Percentiles rank a stretch among this genome's conserved stretches.
Conservation (phyloP, 2,888 invertebrate genomes). For the Caenorhabditis afra region DNA sequence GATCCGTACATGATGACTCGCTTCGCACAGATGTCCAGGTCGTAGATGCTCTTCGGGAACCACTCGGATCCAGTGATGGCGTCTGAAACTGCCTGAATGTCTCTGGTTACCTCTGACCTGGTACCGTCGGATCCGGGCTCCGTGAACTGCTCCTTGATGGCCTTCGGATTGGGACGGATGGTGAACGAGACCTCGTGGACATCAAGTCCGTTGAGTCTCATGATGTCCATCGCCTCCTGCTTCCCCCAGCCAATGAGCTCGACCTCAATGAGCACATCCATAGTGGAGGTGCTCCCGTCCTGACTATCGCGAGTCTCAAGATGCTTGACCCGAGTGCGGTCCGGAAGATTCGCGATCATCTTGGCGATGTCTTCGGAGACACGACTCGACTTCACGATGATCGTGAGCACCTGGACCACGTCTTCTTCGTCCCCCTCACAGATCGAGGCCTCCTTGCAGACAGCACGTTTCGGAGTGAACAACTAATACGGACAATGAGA, state of each 20-base stretch:
- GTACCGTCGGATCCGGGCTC: conserved; percentile 78
- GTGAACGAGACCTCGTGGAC: conserved; percentile 76
- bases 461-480: conserved; percentile 35
- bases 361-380: conserved; percentile 66
- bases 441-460: conserved; percentile 45
- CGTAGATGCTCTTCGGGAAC: conserved; percentile 95
- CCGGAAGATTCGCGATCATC: conserved; percentile 74
- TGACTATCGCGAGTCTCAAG: conserved; percentile 71
- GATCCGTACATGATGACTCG: conserved; percentile 96
- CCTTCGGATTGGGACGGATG: conserved; percentile 56
- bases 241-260: conserved; percentile 64
- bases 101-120: not conserved
- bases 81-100: conserved; percentile 63
- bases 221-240: conserved; percentile 69
- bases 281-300: conserved; percentile 54
- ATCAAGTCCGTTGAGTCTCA: conserved; percentile 72
- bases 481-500: conserved; percentile 11
- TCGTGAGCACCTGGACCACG: conserved; percentile 71
- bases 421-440: conserved; percentile 72
- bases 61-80: conserved; percentile 96
- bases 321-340: conserved; percentile 66
- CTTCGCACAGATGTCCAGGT: conserved; percentile 95
- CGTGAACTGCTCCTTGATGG: conserved; percentile 66
- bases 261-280: conserved; percentile 70
- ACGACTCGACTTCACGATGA: conserved; percentile 73